Evolutionary conservation across 2,113 vertebrate species (phyloP), one percentile per base, ranked within the genome.

Genomic region (Diphyllodes magnificus): DNA sequence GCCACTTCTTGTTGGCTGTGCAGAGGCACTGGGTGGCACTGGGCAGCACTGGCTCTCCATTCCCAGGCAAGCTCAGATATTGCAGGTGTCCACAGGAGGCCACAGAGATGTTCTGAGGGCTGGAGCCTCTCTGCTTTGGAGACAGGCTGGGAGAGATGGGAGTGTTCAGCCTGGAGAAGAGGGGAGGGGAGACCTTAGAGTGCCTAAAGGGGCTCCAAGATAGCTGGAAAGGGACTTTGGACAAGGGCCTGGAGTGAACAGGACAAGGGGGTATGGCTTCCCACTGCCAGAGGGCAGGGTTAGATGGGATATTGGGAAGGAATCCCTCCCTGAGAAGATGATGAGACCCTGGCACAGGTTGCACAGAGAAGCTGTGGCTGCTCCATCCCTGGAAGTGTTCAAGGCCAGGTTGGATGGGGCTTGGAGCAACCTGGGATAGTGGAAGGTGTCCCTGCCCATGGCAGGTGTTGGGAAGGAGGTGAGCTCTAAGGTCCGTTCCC

Each of bases 311-410:
- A 61, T n/a, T 70, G 47, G 40, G 28, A 30, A 78, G 23, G 12
- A 39, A 69, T 54, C 45, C 6, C 5, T 69, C 19, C 33, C 39
- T 53, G 15, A 24, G 56, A 61, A 0, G 47, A 3, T 39, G 28
- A 8, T 0, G 5, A 78, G 28, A 7, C 10, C 15, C 23, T 9
- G 4, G 39, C 28, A 47, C 22, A 30, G 64, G 45, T 0, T 78
- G 37, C 39, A 18, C 53, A 44, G 39, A 53, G 73, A 2, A 39
- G 28, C 45, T 61, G 28, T 45, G 54, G 11, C 33, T 69, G 64
- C 10, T 35, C 33, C 39, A 86, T n/a, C 64, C 64, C 33, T 60
- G 63, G 8, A 10, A 45, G 35, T 35, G 35, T 35, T 35, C 35
- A 35, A 35, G 35, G 45, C 54, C 23, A 53, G 23, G 47, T 0